Evolutionary conservation across 2,113 vertebrate genomes (phyloP), one percentile per base, ranked within the genome.

Genomic region (Acanthisitta chloris): DNA sequence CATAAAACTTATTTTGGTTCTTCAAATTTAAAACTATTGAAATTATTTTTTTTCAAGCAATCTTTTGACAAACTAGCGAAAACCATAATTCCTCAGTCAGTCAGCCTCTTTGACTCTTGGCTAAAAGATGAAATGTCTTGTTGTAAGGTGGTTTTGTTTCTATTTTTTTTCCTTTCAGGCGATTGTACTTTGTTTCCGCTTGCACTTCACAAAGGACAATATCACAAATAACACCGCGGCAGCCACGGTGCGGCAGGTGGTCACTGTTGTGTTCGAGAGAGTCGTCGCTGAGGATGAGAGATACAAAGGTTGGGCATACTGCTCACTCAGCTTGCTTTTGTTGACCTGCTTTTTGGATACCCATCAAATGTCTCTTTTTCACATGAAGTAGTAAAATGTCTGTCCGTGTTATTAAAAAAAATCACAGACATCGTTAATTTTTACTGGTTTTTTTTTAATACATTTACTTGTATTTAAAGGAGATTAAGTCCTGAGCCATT

Each of bases 171-270:
- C 69, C 12, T 81, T 97, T 82, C 96, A 99, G 99, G 99, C 99
- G 92, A 99, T 99, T 62, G 99, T 99, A 58, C 98, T 99, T 96
- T 99, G 99, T 96, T 99, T 99, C 97, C 99, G 99, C 42, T 98
- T 99, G 40, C 99, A 99, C 97, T 99, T 99, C 97, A 99, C 99
- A 78, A 99, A 99, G 98, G 99, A 99, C 98, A 99, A 99, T 93
- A 99, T 99, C 97, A 99, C 99, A 64, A 99, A 99, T 97, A 99
- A 99, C 97, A 99, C 99, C 3, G 99, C 99, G 0, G 99, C 99
- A 20, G 99, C 99, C 57, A 99, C 99, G 1, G 99, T 99, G 71
- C 97, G 99, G 55, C 99, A 99, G 95, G 99, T 99, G 4, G 99
- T 99, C 71, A 99, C 99, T 8, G 99, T 99, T 26, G 99, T 99